Evolutionary conservation across 2,797 vertebrate species (phyloP).

Genomic region (Gambelia wislizenii): DNA sequence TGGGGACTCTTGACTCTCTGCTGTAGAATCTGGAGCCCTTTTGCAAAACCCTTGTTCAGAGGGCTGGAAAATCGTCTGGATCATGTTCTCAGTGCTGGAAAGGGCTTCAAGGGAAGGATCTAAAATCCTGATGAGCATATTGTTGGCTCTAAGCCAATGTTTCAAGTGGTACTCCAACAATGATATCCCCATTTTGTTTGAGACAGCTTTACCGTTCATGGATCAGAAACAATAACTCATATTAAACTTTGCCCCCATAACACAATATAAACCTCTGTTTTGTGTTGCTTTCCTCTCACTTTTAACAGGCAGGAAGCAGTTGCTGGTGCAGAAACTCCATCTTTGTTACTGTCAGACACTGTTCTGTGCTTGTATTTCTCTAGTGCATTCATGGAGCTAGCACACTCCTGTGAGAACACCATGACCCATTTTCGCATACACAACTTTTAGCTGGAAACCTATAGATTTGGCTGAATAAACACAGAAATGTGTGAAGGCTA

Average conservation of each 20-base stretch:
- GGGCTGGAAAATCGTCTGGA: no score
- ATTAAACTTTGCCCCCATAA: background rate
- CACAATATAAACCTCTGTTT: background rate
- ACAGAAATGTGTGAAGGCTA: background rate
- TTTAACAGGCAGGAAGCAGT: background rate
- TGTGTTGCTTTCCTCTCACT: background rate
- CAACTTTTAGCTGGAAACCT: background rate
- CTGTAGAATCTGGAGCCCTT: no score
- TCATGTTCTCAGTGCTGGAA: no score
- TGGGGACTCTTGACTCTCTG: no score
- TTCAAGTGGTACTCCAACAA: background rate
- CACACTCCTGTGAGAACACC: background rate
- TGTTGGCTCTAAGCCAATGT: background rate
- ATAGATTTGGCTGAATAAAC: background rate
- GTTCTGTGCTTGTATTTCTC: background rate
- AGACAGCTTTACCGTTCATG: background rate
- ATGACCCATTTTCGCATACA: background rate
- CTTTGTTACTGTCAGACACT: background rate
- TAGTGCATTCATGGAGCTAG: background rate
- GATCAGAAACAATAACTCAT: background rate
- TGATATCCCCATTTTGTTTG: background rate
- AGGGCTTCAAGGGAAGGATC: no score
- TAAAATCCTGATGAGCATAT: no score
- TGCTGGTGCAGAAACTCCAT: background rate
- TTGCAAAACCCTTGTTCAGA: no score